Base-by-base conservation (phyloP, 2,888 invertebrate genomes). In the Drosophila tripunctata region DNA sequence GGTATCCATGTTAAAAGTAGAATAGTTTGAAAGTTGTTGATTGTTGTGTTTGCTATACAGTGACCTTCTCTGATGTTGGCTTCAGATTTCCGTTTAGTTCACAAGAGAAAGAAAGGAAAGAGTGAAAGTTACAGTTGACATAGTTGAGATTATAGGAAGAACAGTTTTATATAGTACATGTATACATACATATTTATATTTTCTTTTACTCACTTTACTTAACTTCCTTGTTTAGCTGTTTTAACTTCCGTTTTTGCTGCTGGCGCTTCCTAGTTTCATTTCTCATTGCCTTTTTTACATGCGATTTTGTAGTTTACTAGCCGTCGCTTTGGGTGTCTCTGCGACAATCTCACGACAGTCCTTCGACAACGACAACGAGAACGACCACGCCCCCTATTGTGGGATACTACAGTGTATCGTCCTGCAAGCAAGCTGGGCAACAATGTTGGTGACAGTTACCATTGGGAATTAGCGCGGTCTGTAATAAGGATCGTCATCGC, bases 381-480 rank as follows among this genome's bases (percentile, higher is more conserved):
- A 38, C 21, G 2, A n/a, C 38, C 5, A 36, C 7, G n/a, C 43
- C 54, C 24, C 12, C 8, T 36, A 35, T 10, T 14, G 24, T 10
- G 6, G 4, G 7, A n/a, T 22, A 35, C 7, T 22, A 35, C 24
- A 3, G 17, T 17, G 15, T 24, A 36, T n/a, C 36, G 47, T 21
- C 33, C 15, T n/a, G 21, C 30, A 10, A 10, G 27, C 10, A 27
- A 35, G 45, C 40, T 35, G 30, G 38, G 44, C 60, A 57, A 77
- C 67, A 56, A 45, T 69, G 85, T 73, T 60, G 72, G 74, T 67
- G 86, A 82, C 86, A 85, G 83, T 82, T 73, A 73, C 79, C 73
- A 87, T 73, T 71, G 83, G 86, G 88, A 85, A 87, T 84, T 84
- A 86, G 86, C 88, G 88, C 60, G 79, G 86, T 84, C 78, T 85